Evolutionary conservation across 2,797 vertebrate genomes (phyloP), one percentile per base, ranked within the genome.

Genomic region (Ataeniobius toweri): DNA sequence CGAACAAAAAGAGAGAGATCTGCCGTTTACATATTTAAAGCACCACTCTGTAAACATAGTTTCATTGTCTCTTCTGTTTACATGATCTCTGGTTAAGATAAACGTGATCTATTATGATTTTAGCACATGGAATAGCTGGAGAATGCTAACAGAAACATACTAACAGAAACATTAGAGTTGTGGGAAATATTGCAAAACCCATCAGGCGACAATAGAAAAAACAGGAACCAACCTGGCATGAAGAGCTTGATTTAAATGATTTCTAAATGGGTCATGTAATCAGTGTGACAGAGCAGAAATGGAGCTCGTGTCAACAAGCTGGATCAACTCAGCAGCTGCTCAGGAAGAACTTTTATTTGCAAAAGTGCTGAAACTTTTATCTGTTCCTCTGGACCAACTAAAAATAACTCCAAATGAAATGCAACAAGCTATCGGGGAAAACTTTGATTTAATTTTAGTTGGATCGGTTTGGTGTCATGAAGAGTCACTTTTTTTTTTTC

Each of bases 301-400:
- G 18, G 26, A 75, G 63, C 79, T 75, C 51, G 82, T 83, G 79
- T 88, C 79, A 81, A 16, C 86, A 48, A 16, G 69, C 59, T 71
- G 59, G 74, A 81, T 84, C 81, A 76, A 13, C 55, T 71, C 77
- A 73, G 51, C 81, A 82, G 86, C 84, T 82, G 87, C 85, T 85
- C 85, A 83, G 88, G 86, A 91, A 90, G 59, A 63, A 5, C 56
- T 75, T 80, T 73, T 78, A 53, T 79, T 83, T 55, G 24, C 53
- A 74, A 72, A 14, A 20, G 82, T 78, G 85, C 18, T 80, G 74
- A 88, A 51, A 84, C 53, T 31, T 85, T 86, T 74, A 86, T 73
- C 44, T 58, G 39, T 84, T 81, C 86, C 74, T 85, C 71, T n/a
- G 0, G 13, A 78, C 59, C 13, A 1, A 41, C 58, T 83, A 75